Percentiles rank a stretch among this genome's conserved stretches.
Evolutionary conservation across 1,140 invertebrate genomes (phyloP).

Genomic region (Metopolophium dirhodum): DNA sequence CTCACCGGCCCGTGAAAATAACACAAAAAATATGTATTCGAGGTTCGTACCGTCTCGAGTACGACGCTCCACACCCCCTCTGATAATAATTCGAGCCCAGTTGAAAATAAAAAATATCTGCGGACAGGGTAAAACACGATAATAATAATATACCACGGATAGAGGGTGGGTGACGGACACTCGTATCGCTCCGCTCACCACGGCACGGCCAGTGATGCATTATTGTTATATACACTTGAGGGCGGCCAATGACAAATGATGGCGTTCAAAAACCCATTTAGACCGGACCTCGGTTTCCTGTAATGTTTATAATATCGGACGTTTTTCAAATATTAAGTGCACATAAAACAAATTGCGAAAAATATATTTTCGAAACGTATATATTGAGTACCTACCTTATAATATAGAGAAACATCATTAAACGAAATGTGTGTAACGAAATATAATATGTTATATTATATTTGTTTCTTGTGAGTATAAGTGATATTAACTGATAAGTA

Average conservation of each 20-base stretch:
- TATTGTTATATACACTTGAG: slow-evolving; percentile 8
- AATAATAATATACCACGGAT: too few relatives aligned
- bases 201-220: not conserved
- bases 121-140: not conserved
- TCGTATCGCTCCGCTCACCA: not conserved
- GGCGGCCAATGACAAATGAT: not conserved
- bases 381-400: not conserved
- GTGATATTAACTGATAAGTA: not conserved
- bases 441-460: not conserved
- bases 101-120: not conserved
- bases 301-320: slow-evolving; percentile 12
- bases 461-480: not conserved
- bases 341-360: slow-evolving; percentile 3
- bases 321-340: slow-evolving; percentile 18
- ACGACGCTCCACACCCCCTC: not conserved
- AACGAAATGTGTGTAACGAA: not conserved
- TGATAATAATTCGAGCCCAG: too few relatives aligned
- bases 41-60: not conserved
- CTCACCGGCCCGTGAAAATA: not conserved
- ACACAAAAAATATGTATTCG: slow-evolving; percentile 37
- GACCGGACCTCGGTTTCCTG: slow-evolving; percentile 1
- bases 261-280: not conserved
- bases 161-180: not conserved
- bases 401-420: not conserved
- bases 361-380: not conserved